Conservation (phyloP, 2,888 invertebrate species). For the Altica lythri region DNA sequence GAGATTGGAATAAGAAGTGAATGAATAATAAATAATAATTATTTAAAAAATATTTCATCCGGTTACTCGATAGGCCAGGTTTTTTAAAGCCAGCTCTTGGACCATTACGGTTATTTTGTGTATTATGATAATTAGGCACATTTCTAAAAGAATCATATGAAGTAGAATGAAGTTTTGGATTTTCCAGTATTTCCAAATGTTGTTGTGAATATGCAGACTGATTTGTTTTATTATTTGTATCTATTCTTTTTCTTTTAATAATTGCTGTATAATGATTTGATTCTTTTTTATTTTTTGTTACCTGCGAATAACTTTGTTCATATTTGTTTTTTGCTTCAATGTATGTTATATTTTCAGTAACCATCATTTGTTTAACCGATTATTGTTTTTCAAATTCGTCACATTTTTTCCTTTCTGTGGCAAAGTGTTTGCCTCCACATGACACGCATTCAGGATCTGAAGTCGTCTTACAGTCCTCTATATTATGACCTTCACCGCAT, state of each 20-base stretch:
- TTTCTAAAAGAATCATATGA: background rate
- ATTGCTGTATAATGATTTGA: background rate
- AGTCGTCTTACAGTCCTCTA: no score
- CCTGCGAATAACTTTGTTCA: background rate
- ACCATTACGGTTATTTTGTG: background rate
- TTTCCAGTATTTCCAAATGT: background rate
- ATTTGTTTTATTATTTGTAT: background rate
- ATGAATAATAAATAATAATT: no score
- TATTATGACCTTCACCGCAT: no score
- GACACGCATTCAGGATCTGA: no score
- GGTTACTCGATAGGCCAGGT: no score
- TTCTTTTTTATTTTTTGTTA: slow-evolving; percentile 1
- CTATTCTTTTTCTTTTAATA: background rate
- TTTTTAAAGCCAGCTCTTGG: no score
- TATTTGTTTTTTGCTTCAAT: slow-evolving; percentile 6
- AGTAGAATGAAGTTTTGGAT: background rate
- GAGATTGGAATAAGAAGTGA: no score
- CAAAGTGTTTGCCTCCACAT: no score
- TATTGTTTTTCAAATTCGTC: no score
- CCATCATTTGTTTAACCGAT: no score
- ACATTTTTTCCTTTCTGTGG: no score
- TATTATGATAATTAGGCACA: background rate
- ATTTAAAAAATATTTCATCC: no score
- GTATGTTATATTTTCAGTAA: slow-evolving; percentile 8
- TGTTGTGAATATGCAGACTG: background rate